Base-by-base conservation (phyloP, 1,140 invertebrate genomes). In the Anoplolepis gracilipes region DNA sequence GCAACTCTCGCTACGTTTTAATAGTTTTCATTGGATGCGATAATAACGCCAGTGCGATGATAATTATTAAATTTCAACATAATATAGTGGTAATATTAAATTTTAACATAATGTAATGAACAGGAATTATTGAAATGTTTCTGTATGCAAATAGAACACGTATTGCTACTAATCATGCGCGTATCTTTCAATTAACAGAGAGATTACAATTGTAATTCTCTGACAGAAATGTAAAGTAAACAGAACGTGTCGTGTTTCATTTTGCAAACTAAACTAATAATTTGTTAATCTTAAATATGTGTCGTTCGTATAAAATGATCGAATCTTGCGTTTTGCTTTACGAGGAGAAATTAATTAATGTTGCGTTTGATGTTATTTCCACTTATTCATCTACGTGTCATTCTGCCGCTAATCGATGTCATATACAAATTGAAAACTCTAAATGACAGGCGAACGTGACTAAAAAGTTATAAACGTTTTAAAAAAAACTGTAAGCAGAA, bases 131-230 rank as follows among this genome's bases (percentile, higher is more conserved):
- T 82, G 78, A 82, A 72, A 73, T 59, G 11, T 2, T 30, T 36
- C n/a, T 39, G 46, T 39, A 81, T 57, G 33, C 67, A 59, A 70
- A 72, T 59, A 81, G 25, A 59, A 46, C 36, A 39, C 42, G 46
- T 28, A 22, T 22, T 33, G 36, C 19, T 69, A 53, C 22, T 69
- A 79, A 79, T 67, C 64, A n/a, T 42, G 36, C 55, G 67, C 67
- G 39, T 82, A 73, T 82, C 78, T 73, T 82, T 82, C 65, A 73
- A 82, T 82, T 82, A 82, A 82, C 49, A 25, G 67, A 55, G 49
- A 42, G 25, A 59, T 82, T 82, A 81, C 53, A 72, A 81, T 72
- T 72, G 78, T 81, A 59, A 82, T 59, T 72, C 53, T 25, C 76
- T 46, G 76, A 78, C 62, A 79, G 62, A 79, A 79, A 79, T 79